Evolutionary conservation across 2,888 invertebrate species (phyloP).

Genomic region (Heliconius cydno): DNA sequence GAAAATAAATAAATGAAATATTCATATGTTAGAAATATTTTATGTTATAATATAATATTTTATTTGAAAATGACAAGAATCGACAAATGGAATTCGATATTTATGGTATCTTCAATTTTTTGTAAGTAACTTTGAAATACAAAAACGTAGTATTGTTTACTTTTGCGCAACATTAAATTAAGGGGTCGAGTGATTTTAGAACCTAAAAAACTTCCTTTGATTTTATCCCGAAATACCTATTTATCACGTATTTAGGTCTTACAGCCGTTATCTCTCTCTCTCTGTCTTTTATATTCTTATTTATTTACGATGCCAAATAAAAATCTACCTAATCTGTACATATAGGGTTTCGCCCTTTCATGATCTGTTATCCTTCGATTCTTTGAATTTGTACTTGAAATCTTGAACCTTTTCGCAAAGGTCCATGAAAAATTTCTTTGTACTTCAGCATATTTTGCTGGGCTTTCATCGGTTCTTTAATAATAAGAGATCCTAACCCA

Average conservation of each 20-base stretch:
- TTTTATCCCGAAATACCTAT: slow-evolving; percentile 18
- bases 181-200: slow-evolving; percentile 38
- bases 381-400: slow-evolving; percentile 45
- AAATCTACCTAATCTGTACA: slow-evolving; percentile 23
- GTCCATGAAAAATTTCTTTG: slow-evolving; percentile 50
- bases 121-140: slow-evolving; percentile 27
- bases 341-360: slow-evolving; percentile 25
- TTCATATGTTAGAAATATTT: background rate
- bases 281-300: slow-evolving; percentile 13
- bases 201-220: slow-evolving; percentile 29
- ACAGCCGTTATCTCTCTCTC: background rate
- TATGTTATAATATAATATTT: no score
- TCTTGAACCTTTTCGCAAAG: slow-evolving; percentile 52
- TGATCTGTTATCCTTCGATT: slow-evolving; percentile 35
- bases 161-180: slow-evolving; percentile 39
- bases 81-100: slow-evolving; percentile 27
- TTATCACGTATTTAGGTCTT: background rate
- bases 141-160: slow-evolving; percentile 31
- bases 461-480: slow-evolving; percentile 48
- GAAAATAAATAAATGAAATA: background rate
- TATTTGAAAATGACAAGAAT: background rate
- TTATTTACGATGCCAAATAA: slow-evolving; percentile 2
- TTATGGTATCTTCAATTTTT: slow-evolving; percentile 23
- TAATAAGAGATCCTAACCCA: slow-evolving; percentile 47
- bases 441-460: slow-evolving; percentile 46